Evolutionary conservation across 2,797 vertebrate genomes (phyloP), one percentile per base, ranked within the genome.

Genomic region (Enoplosus armatus): DNA sequence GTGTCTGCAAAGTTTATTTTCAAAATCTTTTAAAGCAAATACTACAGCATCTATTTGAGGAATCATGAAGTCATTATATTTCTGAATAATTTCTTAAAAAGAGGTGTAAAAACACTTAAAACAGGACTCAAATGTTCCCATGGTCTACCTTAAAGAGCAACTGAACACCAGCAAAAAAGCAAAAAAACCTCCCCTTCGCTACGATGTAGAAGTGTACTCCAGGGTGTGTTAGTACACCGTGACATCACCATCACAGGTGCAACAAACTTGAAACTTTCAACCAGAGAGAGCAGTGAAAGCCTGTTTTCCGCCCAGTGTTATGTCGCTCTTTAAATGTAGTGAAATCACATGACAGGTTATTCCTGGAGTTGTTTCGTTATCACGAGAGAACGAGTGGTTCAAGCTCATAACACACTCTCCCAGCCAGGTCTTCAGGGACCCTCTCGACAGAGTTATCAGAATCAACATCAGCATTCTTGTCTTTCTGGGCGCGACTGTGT

Each of bases 331-430:
- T 26, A 75, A 45, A 64, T 74, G 26, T 6, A 12, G n/a, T 14
- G 15, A 70, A 48, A 67, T 29, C 5, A 27, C 47, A 47, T 20
- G 8, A 41, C 41, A 60, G 31, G 35, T 45, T 43, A 29, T 31
- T 58, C 11, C 12, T 55, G 27, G 2, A 47, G 29, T 26, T 43
- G 3, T 50, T 53, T 48, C 43, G 18, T 56, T 26, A 77, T 89
- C 70, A 92, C 0, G 75, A 43, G 4, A 87, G 24, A 71, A 94
- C 89, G 0, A 94, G 91, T 10, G 92, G 94, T 62, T 94, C 94
- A 0, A 90, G 79, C 80, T 94, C 94, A 5, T 94, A 94, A 72
- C 92, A 93, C 72, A 94, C 87, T 90, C 51, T 85, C 14, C 94
- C 94, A 20, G 87, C 84, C 75, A 94, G 80, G 51, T 94, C 92